phyloP scores from a whole-genome alignment of 2,797 vertebrate genomes.

The Cryptoblepharus egeriae region DNA sequence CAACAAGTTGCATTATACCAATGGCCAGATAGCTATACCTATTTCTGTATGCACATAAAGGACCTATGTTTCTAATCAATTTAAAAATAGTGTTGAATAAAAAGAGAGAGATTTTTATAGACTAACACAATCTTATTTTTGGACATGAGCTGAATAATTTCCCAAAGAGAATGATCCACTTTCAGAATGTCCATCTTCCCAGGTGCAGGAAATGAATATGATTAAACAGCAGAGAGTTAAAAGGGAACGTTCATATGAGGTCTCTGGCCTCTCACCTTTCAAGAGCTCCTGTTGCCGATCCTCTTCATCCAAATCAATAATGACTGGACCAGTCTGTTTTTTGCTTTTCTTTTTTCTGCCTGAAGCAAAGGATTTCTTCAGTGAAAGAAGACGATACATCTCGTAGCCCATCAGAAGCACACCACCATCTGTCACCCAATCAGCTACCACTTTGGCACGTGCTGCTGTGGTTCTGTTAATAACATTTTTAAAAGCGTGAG shows the following conservation, averaged over 20 bases:
- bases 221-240: too few species aligned
- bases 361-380: conserved; percentile 97
- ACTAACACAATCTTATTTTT: neutral
- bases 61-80: neutral
- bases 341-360: conserved; percentile 97
- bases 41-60: neutral
- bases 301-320: conserved; percentile 98
- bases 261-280: conserved; percentile 82
- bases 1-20: neutral
- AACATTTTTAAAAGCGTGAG: neutral
- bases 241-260: neutral
- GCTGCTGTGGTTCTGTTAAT: conserved; percentile 88
- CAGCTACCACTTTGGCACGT: conserved; percentile 94
- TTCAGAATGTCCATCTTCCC: neutral
- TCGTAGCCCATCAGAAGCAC: conserved; percentile 98
- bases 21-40: neutral
- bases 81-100: neutral
- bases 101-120: neutral
- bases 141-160: neutral
- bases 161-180: neutral
- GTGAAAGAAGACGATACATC: conserved; percentile 97
- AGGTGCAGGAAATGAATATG: neutral
- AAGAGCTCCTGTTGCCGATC: conserved; percentile 97
- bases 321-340: conserved; percentile 92
- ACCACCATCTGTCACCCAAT: conserved; percentile 93